Base-by-base conservation (phyloP, 1,140 invertebrate genomes). In the Delia radicum region DNA sequence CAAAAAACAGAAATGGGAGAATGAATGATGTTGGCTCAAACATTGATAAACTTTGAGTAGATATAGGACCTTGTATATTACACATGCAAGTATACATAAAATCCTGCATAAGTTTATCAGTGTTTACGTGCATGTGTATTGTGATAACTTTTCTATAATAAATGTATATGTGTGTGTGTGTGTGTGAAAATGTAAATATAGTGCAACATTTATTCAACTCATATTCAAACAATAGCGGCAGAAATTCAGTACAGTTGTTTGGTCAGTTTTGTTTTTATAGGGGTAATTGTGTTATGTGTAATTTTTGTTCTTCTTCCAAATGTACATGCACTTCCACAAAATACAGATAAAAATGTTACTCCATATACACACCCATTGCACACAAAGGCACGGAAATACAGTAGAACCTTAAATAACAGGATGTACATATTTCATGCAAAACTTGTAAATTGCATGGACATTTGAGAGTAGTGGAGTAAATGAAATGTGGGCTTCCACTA, bases 241-340 rank as follows among this genome's bases (percentile, higher is more conserved):
- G 37, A 69, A 69, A 33, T 21, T 69, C 37, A n/a, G 21, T 69
- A 24, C 29, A 69, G 65, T 69, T 69, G 24, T 55, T 69, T 69
- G 65, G 65, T 69, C 65, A 69, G 18, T 69, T 69, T 24, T 33
- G n/a, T 33, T 33, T 69, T 69, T 69, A 69, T 69, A 33, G 29
- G 65, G 65, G 65, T 69, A 69, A 69, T 69, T 69, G 65, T 69
- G 65, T 69, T 69, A 33, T 69, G 15, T 69, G 65, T 69, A 69
- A 69, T 69, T 69, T 69, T 69, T 69, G 65, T 24, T 55, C n/a
- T 55, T 55, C 6, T 55, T 21, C 48, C 4, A 55, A 4, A 55
- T 55, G 48, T 55, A 21, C 4, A 21, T 21, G 24, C 5, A 21
- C n/a, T 21, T 42, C n/a, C 37, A 42, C 37, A 15, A 42, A 15